Conservation (phyloP, 2,888 invertebrate genomes). For the Andrena camellia region DNA sequence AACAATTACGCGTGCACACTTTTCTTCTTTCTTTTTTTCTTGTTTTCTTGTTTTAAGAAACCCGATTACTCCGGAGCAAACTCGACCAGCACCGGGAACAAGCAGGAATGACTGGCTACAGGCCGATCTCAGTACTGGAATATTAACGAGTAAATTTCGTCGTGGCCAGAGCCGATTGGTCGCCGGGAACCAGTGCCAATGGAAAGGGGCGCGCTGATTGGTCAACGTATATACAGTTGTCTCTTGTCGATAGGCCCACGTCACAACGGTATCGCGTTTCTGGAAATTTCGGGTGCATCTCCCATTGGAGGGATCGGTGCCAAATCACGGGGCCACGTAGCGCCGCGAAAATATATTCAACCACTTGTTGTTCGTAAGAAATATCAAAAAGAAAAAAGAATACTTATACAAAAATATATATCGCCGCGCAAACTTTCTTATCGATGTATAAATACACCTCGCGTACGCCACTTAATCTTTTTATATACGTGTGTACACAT, state of each 20-base stretch:
- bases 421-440: background rate
- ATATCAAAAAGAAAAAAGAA: background rate
- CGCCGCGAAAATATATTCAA: slow-evolving; percentile 29
- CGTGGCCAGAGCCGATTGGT: slow-evolving; percentile 89
- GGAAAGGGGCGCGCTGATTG: slow-evolving; percentile 86
- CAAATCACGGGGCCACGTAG: slow-evolving; percentile 13
- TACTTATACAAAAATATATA: background rate
- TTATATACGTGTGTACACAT: background rate
- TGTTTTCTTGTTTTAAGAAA: slow-evolving; percentile 20
- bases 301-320: slow-evolving; percentile 32
- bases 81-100: slow-evolving; percentile 58
- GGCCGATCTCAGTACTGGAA: slow-evolving; percentile 75
- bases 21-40: background rate
- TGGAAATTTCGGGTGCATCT: slow-evolving; percentile 73
- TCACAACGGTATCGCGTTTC: slow-evolving; percentile 78
- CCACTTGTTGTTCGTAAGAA: background rate
- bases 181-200: slow-evolving; percentile 77
- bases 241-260: slow-evolving; percentile 89
- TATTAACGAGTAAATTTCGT: slow-evolving; percentile 84
- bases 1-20: slow-evolving; percentile 6
- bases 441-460: background rate
- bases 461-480: background rate
- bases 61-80: slow-evolving; percentile 20
- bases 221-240: slow-evolving; percentile 87
- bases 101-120: slow-evolving; percentile 79